Base-by-base conservation (phyloP, 2,888 invertebrate species). In the Eupithecia dodoneata region DNA sequence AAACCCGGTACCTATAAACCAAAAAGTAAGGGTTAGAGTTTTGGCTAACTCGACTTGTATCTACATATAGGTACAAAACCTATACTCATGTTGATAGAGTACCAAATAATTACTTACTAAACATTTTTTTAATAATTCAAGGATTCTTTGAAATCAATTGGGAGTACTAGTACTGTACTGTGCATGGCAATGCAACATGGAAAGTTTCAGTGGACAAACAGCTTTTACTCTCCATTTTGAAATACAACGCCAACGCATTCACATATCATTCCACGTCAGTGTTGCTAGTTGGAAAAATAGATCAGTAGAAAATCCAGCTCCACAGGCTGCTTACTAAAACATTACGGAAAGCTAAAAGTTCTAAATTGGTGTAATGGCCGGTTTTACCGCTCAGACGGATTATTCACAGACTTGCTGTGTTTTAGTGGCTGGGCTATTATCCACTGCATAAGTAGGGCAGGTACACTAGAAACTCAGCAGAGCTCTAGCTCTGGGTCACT, bases 241-340 rank as follows among this genome's bases (percentile, higher is more conserved):
- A 76, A 76, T 74, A 76, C 79, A 73, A 70, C 74, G 80, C 80
- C 79, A 73, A 70, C 74, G 80, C 80, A 71, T 79, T 77, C 76
- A 75, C 76, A 15, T 45, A 71, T 70, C 47, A 74, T 45, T 63
- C 74, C 71, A 52, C 73, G 80, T 85, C 85, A 83, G 79, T 80
- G 83, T 82, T 80, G 78, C 79, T 74, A 74, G 81, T 71, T 80
- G 65, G 81, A 85, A 86, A 86, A 71, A 67, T 41, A 67, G 13
- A 67, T 44, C 42, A 44, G 44, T 44, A 44, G 67, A 67, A 67
- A 42, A 72, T 83, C 83, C 83, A 80, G 83, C 82, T 81, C 80
- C 80, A 9, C 44, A n/a, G 41, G 66, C 74, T 74, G 70, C 63
- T 71, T 49, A 63, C 59, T 74, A 59, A 59, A 71, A 71, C 42